Evolutionary conservation across 2,888 invertebrate species (phyloP), one percentile per base, ranked within the genome.

Genomic region (Drosophila mayaguana): DNA sequence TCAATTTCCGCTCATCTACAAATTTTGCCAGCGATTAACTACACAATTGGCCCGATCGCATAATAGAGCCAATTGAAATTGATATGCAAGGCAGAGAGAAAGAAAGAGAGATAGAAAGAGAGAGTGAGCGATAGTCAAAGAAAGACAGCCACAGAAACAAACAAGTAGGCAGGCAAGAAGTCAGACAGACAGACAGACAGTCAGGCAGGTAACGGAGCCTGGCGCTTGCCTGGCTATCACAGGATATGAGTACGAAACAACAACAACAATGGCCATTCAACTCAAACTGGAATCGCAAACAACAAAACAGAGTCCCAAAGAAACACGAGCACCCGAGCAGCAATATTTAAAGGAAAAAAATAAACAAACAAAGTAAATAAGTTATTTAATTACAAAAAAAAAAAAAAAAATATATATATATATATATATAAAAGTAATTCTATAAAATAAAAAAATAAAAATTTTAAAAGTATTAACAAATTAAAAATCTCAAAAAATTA

Each of bases 201-300:
- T 2, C 54, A 56, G 68, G 38, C 57, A 64, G 62, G 73, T 51
- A 75, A 81, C 75, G 70, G 72, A 75, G 75, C 71, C 83, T 70
- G 78, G 83, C 77, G 80, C 78, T 86, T 62, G 81, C 65, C 65
- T 62, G 66, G 70, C 72, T 80, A 80, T 67, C 64, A 40, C 60
- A 55, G 66, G 73, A 81, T 65, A 68, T 63, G 60, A 38, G 32
- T 22, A n/a, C 38, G 40, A 48, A 36, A 63, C 38, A 38, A 3
- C 38, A 20, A 22, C 62, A 66, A 72, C 54, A 61, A 64, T 32
- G 28, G 45, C 46, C 38, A 63, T 46, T 78, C 66, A 61, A 50
- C 59, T n/a, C 51, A 18, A 43, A 45, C 14, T 45, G 46, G 36
- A 71, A 50, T 18, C 42, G 32, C 55, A 48, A 63, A 63, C 60